A percentile compares a stretch with the other conserved stretches of the same genome.
These are phyloP conservation scores for Danaus chrysippus DNA, from an alignment of 2,888 invertebrate species.

Conservation along the genomic window DNA sequence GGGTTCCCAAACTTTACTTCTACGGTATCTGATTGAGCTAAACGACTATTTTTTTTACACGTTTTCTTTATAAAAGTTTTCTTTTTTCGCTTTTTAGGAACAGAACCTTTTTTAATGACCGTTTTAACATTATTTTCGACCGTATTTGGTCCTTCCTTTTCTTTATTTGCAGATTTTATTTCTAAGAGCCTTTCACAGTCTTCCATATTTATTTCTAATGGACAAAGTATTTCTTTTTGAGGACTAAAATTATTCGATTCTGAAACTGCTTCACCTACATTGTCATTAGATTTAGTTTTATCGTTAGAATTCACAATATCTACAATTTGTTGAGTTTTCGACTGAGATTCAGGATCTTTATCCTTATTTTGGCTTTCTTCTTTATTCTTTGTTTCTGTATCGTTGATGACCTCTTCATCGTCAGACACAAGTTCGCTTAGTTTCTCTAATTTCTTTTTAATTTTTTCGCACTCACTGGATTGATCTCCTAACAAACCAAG, in stretches of 20 bases:
- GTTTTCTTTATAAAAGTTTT: slow-evolving; percentile 26
- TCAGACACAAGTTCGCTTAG: slow-evolving; percentile 78
- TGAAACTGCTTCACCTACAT: slow-evolving; percentile 8
- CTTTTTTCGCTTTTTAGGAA: slow-evolving; percentile 35
- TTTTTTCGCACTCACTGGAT: slow-evolving; percentile 66
- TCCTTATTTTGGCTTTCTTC: slow-evolving; percentile 10
- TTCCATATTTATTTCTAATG: too few species aligned
- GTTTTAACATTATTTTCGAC: slow-evolving; percentile 17
- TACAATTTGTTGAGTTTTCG: slow-evolving; percentile 5
- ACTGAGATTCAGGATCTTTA: slow-evolving; percentile 19
- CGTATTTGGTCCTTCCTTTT: slow-evolving; percentile 17
- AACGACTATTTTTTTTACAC: slow-evolving; percentile 34
- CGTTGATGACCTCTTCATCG: slow-evolving; percentile 48
- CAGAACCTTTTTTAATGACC: slow-evolving; percentile 32
- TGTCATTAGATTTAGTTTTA: not conserved
- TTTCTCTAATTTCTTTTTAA: slow-evolving; percentile 79
- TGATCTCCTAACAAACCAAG: slow-evolving; percentile 63
- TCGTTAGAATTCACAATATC: not conserved
- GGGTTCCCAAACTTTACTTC: slow-evolving; percentile 31
- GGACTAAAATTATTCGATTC: slow-evolving; percentile 1
- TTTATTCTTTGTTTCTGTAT: slow-evolving; percentile 13
- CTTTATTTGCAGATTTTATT: slow-evolving; percentile 10
- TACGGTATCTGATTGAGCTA: slow-evolving; percentile 41
- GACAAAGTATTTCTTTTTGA: not conserved
- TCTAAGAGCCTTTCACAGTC: too few species aligned